These are phyloP conservation scores for Nomada goodeniana DNA, from an alignment of 2,888 invertebrate species.

Conservation along the genomic window DNA sequence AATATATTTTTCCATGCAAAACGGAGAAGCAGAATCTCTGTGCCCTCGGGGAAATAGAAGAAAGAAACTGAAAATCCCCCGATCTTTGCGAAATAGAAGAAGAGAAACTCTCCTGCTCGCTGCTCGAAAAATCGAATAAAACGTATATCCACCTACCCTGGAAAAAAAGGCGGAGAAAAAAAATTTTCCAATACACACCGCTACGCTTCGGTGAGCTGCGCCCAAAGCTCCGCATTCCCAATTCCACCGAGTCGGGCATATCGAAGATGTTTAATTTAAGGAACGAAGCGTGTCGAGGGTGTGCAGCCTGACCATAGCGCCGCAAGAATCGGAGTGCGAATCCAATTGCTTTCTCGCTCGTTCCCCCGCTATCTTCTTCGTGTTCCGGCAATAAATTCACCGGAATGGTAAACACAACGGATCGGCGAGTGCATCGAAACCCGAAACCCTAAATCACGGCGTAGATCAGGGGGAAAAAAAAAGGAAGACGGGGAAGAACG, in stretches of 20 bases:
- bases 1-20: background rate
- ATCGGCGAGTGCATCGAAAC: slow-evolving; percentile 80
- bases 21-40: background rate
- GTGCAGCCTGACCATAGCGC: slow-evolving; percentile 16
- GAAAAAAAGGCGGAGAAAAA: background rate
- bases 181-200: background rate
- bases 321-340: slow-evolving; percentile 61
- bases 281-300: slow-evolving; percentile 34
- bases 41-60: background rate
- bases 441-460: slow-evolving; percentile 81
- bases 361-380: slow-evolving; percentile 67
- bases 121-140: background rate
- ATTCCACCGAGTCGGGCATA: slow-evolving; percentile 13
- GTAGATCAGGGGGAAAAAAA: slow-evolving; percentile 66
- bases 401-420: slow-evolving; percentile 78
- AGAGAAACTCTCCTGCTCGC: too few species aligned
- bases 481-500: background rate
- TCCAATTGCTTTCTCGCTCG: slow-evolving; percentile 66
- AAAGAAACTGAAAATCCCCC: background rate
- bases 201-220: background rate
- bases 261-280: slow-evolving; percentile 31
- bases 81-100: background rate
- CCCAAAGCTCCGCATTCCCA: background rate
- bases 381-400: slow-evolving; percentile 79
- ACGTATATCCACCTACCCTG: too few species aligned